Conservation (phyloP, 2,888 invertebrate species). For the Orthosia gracilis region DNA sequence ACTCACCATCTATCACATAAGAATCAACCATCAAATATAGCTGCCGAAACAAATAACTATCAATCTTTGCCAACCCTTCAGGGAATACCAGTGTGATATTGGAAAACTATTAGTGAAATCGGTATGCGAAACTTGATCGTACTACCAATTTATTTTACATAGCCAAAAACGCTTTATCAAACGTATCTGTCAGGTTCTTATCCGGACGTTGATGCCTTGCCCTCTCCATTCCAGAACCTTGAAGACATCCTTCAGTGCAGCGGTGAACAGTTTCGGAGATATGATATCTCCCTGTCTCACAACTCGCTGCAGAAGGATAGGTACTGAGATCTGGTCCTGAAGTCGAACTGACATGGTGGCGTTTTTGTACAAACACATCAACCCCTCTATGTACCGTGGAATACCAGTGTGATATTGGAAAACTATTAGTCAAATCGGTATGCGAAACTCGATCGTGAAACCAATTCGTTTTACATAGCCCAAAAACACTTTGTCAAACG, state of each 20-base stretch:
- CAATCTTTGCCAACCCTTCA: too few relatives aligned
- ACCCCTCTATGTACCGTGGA: background rate
- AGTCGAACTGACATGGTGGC: too few relatives aligned
- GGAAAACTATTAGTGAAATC: background rate
- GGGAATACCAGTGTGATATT: background rate
- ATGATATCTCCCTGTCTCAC: too few relatives aligned
- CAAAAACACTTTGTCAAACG: conserved; percentile 29
- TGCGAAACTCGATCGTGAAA: background rate
- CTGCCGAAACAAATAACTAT: background rate
- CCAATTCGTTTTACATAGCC: background rate
- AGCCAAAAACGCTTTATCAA: conserved; percentile 21
- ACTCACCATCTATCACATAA: background rate
- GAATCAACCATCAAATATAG: background rate
- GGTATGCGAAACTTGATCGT: background rate
- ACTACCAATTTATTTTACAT: conserved; percentile 1
- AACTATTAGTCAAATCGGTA: background rate
- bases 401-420: background rate
- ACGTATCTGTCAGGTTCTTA: conserved; percentile 1
- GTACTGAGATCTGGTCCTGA: too few relatives aligned
- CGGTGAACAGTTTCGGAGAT: too few relatives aligned
- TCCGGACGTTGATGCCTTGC: background rate
- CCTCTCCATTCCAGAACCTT: too few relatives aligned
- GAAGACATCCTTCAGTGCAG: too few relatives aligned
- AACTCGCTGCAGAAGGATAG: too few relatives aligned
- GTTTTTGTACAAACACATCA: too few relatives aligned